Evolutionary conservation across 30 jellyfish, hydroid and myxozoan genomes (phyloP), one percentile per base, ranked within the genome.

Genomic region (Hydractinia echinata): DNA sequence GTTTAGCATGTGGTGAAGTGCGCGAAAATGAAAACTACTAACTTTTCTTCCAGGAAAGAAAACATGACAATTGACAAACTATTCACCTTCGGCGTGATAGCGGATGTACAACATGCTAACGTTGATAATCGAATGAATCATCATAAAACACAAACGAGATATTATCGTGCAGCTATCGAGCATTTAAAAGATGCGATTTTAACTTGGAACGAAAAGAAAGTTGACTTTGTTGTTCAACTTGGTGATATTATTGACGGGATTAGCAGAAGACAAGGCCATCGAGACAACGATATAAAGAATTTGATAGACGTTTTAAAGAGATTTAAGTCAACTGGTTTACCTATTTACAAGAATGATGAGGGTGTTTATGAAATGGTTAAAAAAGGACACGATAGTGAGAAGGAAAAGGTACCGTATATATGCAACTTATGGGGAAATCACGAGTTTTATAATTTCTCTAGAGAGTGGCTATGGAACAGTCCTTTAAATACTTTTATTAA

Each of bases 341-440:
- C 87, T 50, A 84, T 80, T 5, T 39, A 48, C 5, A 80, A 80
- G 30, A 54, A 50, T 30, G 87, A 21, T 3, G 51, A 39, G n/a
- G 48, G 19, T 10, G 21, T 21, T 61, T 19, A 39, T 19, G 50
- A 7, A 8, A 50, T 44, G 70, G 56, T n/a, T 20, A 83, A 79
- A 15, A 66, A 71, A 71, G 51, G 14, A 8, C 51, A 13, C 9
- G 51, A 9, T 7, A 64, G 51, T 51, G 81, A 5, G 5, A 30
- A 1, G 39, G n/a, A 50, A 54, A 9, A 11, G 8, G 67, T 48
- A 5, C 87, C 96, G 48, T 87, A 87, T 74, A 66, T 92, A 4
- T 92, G 96, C 76, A 95, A 92, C 54, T 82, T 92, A 50, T 92
- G 98, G 98, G 98, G 98, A 21, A 92, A 92, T 76, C 98, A 92